Base-by-base conservation (phyloP, 2,797 vertebrate species). In the Chloroceryle amazona region DNA sequence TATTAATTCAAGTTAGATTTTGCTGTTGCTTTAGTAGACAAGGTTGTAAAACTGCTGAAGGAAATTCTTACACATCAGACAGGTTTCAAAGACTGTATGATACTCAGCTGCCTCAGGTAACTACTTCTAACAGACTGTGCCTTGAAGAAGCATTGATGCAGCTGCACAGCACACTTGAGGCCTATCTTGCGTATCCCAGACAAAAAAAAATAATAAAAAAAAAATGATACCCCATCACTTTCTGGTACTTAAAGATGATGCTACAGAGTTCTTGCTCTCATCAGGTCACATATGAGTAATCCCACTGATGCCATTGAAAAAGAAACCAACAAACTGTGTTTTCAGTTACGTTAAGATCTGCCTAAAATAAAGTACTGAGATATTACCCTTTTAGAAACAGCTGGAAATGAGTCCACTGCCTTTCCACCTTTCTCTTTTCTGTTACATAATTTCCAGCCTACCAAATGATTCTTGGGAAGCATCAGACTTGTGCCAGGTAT, bases 161-260 rank as follows among this genome's bases (percentile, higher is more conserved):
- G 31, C 10, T 12, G 4, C 47, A 66, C 4, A 73, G 25, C 10
- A 33, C 37, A 28, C 7, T 49, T 72, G 58, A 57, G 68, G 23
- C 6, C 20, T 47, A 13, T 11, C 8, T 84, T 42, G 11, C 37
- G 6, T 25, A 80, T 5, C 15, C 1, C 11, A 31, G 7, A 39
- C 1, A 3, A 55, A 0, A 3, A 31, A 3, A 28, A 19, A 14
- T 13, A 41, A 41, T 3, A 12, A 4, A 47, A 28, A 79, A 42
- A 28, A 33, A 1, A 4, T 31, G 8, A 33, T 42, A 54, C 1
- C 2, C 2, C 6, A 9, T 55, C 1, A 1, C 3, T 37, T 63
- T 81, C 37, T 72, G 33, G 21, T 65, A 49, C 20, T 21, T 82
- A 39, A n/a, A 29, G 33, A 25, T 37, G 13, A 10, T 68, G 16